Base-by-base conservation (phyloP, 2,888 invertebrate species). In the Orchesella flavescens region DNA sequence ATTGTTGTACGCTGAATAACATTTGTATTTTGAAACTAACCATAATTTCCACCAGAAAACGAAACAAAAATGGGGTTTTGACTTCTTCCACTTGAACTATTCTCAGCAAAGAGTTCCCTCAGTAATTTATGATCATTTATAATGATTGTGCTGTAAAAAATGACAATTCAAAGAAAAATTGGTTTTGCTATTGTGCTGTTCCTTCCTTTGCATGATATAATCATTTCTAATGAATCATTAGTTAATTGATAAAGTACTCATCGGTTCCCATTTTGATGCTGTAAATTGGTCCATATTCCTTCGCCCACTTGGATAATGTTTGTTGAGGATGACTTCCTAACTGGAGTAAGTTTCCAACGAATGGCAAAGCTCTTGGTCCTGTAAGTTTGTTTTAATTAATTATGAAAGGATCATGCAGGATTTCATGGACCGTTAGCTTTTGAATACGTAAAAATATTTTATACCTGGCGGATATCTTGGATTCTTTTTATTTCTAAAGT, bases 101-200 rank as follows among this genome's bases (percentile, higher is more conserved):
- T 44, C 0, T 72, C 68, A 12, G 63, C 24, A 53, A 73, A 78
- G 0, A 77, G 72, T 53, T 83, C 78, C 61, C 73, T 77, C 12
- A 83, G 34, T 19, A 72, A 23, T n/a, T 72, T 65, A 19, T 53
- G 46, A n/a, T 83, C 83, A 53, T 59, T 83, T 12, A 83, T 57
- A 43, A 83, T 44, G 1, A 83, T 73, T 15, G 59, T 49, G 19
- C 84, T 77, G 19, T 10, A 61, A 15, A 23, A 55, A 71, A 15
- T 12, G 1, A 17, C 49, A 7, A 65, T 24, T 65, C 24, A 34
- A 65, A 43, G 15, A 2, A 7, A 4, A 34, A 2, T 2, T n/a
- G n/a, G n/a, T n/a, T n/a, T n/a, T n/a, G n/a, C n/a, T n/a, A n/a
- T n/a, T n/a, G n/a, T n/a, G n/a, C n/a, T n/a, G n/a, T n/a, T n/a